Base-by-base conservation (phyloP, 2,888 invertebrate species). In the Andrena chrysosceles region DNA sequence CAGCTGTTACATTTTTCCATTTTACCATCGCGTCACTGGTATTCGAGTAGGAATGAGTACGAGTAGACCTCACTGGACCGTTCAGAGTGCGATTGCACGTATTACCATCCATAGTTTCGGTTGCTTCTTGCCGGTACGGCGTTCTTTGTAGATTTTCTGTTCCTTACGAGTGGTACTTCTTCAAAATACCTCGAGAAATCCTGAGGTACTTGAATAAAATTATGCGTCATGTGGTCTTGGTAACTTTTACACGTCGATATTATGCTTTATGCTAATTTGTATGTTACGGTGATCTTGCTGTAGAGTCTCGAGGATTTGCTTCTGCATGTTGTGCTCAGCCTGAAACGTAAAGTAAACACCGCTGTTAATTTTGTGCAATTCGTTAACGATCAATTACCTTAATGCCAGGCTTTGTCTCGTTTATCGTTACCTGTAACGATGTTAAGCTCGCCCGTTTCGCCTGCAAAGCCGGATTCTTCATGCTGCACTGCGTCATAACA, bases 241-340 rank as follows among this genome's bases (percentile, higher is more conserved):
- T n/a, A 33, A 64, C 72, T 69, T 81, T 89, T 87, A 92, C 73
- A 92, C 91, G 29, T 89, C 92, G 13, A 92, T 90, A 81, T 93
- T 91, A 64, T 92, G 89, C 82, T 91, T 93, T 42, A 90, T 88
- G 75, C 91, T 93, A 75, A 90, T 87, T 77, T 93, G 93, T 68
- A 93, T 91, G 82, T 89, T 92, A 48, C 90, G 92, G 81, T 93
- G 94, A 72, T 94, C 94, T 83, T 94, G 92, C 77, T 94, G 93
- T 60, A 94, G 90, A 5, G 91, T 92, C 87, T 92, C 91, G 13
- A 94, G 89, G 77, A 93, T 91, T 85, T 93, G 91, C 74, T 93
- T 93, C 64, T 94, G 93, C 62, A 90, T 92, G 26, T 92, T 91
- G 68, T 93, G 92, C 79, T 94, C 94, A 13, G 90, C 92, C 94